Percentiles rank a stretch among this genome's conserved stretches.
These are phyloP conservation scores for Drosophila fulvimacula DNA, from an alignment of 2,888 invertebrate genomes.

Conservation along the genomic window DNA sequence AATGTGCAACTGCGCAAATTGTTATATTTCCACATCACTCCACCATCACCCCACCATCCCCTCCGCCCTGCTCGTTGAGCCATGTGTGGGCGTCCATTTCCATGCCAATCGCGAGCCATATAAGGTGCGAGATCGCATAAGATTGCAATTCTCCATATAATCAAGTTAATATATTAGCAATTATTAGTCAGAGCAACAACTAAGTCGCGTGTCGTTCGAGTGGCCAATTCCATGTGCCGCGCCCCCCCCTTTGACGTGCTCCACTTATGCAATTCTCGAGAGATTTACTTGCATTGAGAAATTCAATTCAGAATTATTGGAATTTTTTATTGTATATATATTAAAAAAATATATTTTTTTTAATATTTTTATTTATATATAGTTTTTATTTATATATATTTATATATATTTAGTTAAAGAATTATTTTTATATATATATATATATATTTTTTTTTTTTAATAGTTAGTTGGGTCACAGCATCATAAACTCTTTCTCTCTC, in stretches of 20 bases:
- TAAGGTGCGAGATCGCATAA: slow-evolving; percentile 2
- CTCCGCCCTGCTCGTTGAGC: neutral
- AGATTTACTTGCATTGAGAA: neutral
- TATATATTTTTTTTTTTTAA: too few relatives aligned
- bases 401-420: too few relatives aligned
- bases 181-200: neutral
- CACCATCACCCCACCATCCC: neutral
- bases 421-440: too few relatives aligned
- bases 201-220: slow-evolving; percentile 1
- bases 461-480: too few relatives aligned
- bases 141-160: neutral
- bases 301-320: too few relatives aligned
- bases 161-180: neutral
- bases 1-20: slow-evolving; percentile 66
- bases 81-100: slow-evolving; percentile 36
- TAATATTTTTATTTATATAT: too few relatives aligned
- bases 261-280: neutral
- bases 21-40: slow-evolving; percentile 38
- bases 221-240: neutral
- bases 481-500: neutral
- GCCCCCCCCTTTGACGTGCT: neutral
- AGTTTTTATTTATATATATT: too few relatives aligned
- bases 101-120: neutral
- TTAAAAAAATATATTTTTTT: too few relatives aligned
- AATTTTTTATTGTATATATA: too few relatives aligned